Evolutionary conservation across 2,113 vertebrate species (phyloP), one percentile per base, ranked within the genome.

Genomic region (Numida meleagris): DNA sequence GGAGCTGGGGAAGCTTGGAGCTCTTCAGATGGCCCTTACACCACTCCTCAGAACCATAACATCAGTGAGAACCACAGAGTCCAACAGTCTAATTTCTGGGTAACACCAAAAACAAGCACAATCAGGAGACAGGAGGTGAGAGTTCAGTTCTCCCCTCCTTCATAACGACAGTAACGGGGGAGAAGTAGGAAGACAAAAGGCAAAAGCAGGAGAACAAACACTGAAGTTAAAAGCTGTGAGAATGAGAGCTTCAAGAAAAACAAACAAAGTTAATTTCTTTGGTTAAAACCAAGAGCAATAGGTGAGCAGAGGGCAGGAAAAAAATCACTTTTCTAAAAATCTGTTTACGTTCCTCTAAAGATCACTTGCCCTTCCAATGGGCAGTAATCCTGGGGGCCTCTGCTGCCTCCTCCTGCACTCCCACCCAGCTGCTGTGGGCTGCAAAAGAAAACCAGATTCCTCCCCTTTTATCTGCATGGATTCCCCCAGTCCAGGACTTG

Each of bases 381-480:
- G 20, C 62, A 33, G 50, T 6, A 34, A 51, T 3, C 27, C 8
- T 5, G 1, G 12, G 7, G 21, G 36, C 34, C 34, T 8, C 16
- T 2, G 5, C 63, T 50, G 70, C 43, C 68, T 14, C 59, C 59
- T 17, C n/a, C 51, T 33, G 59, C 45, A 18, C 23, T 40, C 40
- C 15, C n/a, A n/a, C n/a, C n/a, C n/a, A n/a, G n/a, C 50, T 14
- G 48, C 50, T 5, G 17, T 10, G 6, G 45, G 19, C 7, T 33
- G 34, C 21, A 3, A 8, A 50, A 0, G 1, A 23, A 29, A 7
- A 36, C 38, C 24, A 3, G 9, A 10, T 0, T 14, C 15, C 20
- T 11, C 29, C 31, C 23, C 70, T 18, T 68, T 18, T 10, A 2
- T 2, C 70, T 20, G 3, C 58, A 7, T 3, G 2, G 1, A 9